phyloP scores from a whole-genome alignment of 2,113 vertebrate genomes.

The Hiodon alosoides region DNA sequence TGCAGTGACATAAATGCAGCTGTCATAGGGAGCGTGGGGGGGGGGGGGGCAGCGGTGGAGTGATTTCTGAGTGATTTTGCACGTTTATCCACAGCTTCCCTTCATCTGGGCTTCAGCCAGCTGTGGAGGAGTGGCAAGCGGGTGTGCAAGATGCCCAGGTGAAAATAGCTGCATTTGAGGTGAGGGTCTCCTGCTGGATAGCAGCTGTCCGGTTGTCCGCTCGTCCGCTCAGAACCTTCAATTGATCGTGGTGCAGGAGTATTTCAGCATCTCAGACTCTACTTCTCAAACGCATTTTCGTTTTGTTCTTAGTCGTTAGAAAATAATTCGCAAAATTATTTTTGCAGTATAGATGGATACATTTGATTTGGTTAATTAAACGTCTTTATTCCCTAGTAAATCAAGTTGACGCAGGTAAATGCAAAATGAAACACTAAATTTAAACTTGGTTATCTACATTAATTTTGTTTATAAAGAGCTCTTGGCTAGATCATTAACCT shows the following conservation, averaged over 20 bases:
- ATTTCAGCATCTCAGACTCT: too few species aligned
- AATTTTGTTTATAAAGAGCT: not conserved
- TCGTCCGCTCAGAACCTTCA: not conserved
- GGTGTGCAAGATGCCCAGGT: constrained; percentile 46
- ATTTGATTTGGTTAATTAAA: too few species aligned
- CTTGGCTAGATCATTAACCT: too few species aligned
- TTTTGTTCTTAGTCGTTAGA: too few species aligned
- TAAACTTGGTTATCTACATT: too few species aligned
- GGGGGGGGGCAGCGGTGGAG: not conserved
- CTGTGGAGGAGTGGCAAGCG: constrained; percentile 32
- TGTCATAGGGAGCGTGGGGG: not conserved
- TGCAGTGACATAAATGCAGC: not conserved
- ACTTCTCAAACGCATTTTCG: too few species aligned
- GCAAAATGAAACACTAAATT: too few species aligned
- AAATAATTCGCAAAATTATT: too few species aligned
- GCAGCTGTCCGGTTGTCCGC: not conserved
- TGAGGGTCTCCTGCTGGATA: constrained; percentile 20
- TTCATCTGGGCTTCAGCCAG: constrained; percentile 24
- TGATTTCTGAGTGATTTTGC: not conserved
- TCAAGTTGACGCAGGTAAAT: too few species aligned
- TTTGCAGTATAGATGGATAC: too few species aligned
- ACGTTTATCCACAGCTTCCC: constrained; percentile 36
- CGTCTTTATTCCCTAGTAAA: too few species aligned
- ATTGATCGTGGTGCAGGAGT: not conserved
- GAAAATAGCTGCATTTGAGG: constrained; percentile 46